phyloP scores from a whole-genome alignment of 2,888 invertebrate genomes.

The Gisinianus flammeolus region DNA sequence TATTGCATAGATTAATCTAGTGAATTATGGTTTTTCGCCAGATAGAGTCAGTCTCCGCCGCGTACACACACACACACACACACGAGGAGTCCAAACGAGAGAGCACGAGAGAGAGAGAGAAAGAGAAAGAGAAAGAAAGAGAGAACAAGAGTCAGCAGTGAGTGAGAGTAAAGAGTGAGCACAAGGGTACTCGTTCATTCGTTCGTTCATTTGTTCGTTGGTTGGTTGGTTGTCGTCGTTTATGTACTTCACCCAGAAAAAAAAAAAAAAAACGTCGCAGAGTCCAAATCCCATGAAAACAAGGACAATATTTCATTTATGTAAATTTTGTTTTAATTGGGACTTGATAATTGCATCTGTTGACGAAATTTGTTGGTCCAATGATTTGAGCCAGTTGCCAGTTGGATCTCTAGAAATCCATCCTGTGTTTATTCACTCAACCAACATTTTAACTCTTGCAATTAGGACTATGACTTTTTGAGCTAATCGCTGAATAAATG shows the following conservation, averaged over 20 bases:
- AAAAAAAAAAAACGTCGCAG: background rate
- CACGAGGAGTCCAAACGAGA: background rate
- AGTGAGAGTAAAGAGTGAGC: background rate
- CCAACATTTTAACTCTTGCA: background rate
- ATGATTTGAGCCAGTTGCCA: conserved; percentile 12
- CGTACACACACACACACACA: background rate
- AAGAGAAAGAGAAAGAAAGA: background rate
- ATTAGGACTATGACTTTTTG: background rate
- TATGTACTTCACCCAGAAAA: background rate
- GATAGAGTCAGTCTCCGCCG: background rate
- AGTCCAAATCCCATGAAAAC: background rate
- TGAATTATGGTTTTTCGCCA: conserved; percentile 42
- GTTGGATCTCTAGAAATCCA: background rate
- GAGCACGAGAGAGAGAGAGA: background rate
- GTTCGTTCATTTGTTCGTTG: background rate
- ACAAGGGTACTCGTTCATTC: background rate
- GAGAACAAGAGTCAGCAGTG: background rate
- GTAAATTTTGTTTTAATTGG: conserved; percentile 41
- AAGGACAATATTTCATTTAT: conserved; percentile 27
- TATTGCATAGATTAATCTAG: conserved; percentile 42
- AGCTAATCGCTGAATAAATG: background rate
- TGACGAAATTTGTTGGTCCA: conserved; percentile 36
- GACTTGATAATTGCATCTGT: conserved; percentile 40
- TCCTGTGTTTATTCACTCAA: background rate
- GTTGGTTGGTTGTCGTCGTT: background rate